These are phyloP conservation scores for Ibycter americanus DNA, from an alignment of 2,797 vertebrate genomes.

Conservation along the genomic window DNA sequence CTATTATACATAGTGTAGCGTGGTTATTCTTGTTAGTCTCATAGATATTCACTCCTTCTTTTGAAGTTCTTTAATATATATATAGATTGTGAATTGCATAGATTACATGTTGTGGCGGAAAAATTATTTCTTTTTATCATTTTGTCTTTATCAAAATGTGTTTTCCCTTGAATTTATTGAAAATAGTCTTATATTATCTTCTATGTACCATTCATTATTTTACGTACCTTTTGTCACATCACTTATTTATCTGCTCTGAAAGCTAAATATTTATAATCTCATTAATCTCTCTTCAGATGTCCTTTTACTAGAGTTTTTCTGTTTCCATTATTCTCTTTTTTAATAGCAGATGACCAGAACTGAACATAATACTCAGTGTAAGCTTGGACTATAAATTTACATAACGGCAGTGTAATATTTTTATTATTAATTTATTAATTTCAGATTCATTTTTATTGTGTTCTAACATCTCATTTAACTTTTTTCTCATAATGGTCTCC, in stretches of 20 bases:
- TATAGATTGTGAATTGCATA: background rate
- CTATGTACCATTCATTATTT: background rate
- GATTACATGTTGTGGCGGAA: background rate
- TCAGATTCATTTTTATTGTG: background rate
- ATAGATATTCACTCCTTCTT: background rate
- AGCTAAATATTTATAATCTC: background rate
- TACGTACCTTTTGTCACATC: background rate
- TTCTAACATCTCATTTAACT: constrained; percentile 1
- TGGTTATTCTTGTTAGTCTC: background rate
- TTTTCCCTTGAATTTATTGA: background rate
- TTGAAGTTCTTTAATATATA: background rate
- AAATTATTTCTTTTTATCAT: background rate
- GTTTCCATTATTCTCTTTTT: background rate
- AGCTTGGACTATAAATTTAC: background rate
- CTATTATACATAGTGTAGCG: background rate
- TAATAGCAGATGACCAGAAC: background rate
- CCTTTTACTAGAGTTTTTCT: background rate
- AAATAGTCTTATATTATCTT: background rate
- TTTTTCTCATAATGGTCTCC: background rate
- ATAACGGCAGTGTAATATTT: background rate
- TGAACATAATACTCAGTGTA: background rate
- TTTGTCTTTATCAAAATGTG: background rate
- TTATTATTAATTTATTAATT: background rate
- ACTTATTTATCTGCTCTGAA: background rate
- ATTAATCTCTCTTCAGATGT: background rate